phyloP scores from a whole-genome alignment of 2,888 invertebrate species.

The Hirtodrosophila alboralis region DNA sequence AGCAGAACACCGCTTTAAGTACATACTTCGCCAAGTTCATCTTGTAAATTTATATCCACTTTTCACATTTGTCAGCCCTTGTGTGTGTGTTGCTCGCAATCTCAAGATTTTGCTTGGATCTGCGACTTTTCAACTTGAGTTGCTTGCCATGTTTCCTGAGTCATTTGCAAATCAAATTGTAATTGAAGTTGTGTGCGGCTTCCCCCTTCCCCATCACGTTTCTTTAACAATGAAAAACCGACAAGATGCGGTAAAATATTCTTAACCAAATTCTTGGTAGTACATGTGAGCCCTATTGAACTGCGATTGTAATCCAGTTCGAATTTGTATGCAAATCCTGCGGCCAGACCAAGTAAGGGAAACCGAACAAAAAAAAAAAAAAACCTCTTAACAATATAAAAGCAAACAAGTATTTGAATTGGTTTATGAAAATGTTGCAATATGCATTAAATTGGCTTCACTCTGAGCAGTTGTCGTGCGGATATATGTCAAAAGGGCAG shows the following conservation, averaged over 20 bases:
- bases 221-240: constrained; percentile 23
- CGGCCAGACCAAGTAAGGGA: neutral
- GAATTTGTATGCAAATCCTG: constrained; percentile 45
- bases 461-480: neutral
- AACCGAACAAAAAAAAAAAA: constrained; percentile 15
- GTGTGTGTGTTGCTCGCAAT: constrained; percentile 2
- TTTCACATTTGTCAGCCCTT: neutral
- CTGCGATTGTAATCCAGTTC: constrained; percentile 29
- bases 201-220: neutral
- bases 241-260: constrained; percentile 43
- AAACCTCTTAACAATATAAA: constrained; percentile 10
- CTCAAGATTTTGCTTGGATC: constrained; percentile 8
- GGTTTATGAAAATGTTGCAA: constrained; percentile 30
- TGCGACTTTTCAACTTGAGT: constrained; percentile 49
- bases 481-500: constrained; percentile 50
- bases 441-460: constrained; percentile 12
- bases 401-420: constrained; percentile 28
- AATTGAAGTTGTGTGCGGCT: constrained; percentile 54
- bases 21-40: too few relatives aligned
- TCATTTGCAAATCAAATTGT: constrained; percentile 73
- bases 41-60: too few relatives aligned
- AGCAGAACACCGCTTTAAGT: too few relatives aligned
- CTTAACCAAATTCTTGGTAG: constrained; percentile 23
- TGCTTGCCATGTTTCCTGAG: constrained; percentile 48
- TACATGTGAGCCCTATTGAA: constrained; percentile 28